A percentile compares a stretch with the other conserved stretches of the same genome.
These are phyloP conservation scores for Tanytarsus gracilentus DNA, from an alignment of 2,888 invertebrate species.

Conservation along the genomic window DNA sequence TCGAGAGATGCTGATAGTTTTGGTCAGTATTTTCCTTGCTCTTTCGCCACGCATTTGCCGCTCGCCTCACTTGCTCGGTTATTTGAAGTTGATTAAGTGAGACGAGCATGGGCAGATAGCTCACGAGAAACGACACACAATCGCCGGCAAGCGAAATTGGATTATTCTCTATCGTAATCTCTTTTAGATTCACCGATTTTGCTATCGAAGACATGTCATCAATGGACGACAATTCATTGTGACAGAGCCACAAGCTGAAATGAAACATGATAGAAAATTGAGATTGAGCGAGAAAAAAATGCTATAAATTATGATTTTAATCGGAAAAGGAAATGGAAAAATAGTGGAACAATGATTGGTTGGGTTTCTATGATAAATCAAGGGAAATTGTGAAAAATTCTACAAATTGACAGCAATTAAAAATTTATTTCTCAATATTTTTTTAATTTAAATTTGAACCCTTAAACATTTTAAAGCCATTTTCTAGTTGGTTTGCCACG, in stretches of 20 bases:
- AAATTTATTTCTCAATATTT: too few species aligned
- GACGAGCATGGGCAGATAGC: conserved; percentile 64
- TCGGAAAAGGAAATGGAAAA: too few species aligned
- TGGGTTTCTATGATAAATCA: too few species aligned
- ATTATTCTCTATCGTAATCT: conserved; percentile 80
- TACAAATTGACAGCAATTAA: too few species aligned
- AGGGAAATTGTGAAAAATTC: too few species aligned
- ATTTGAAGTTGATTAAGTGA: conserved; percentile 70
- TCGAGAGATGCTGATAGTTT: conserved; percentile 42
- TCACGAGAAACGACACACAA: conserved; percentile 71
- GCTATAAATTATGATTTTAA: too few species aligned
- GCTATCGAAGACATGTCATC: conserved; percentile 79
- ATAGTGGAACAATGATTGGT: too few species aligned
- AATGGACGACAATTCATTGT: conserved; percentile 54
- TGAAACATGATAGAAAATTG: background rate
- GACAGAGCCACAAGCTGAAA: conserved; percentile 40
- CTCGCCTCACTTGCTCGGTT: conserved; percentile 65
- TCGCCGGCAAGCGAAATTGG: conserved; percentile 73
- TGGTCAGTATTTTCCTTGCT: conserved; percentile 61
- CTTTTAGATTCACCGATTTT: conserved; percentile 65
- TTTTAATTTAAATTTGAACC: too few species aligned
- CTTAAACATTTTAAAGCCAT: too few species aligned
- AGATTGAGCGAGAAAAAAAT: background rate
- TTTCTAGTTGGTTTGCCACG: too few species aligned
- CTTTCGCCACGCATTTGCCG: conserved; percentile 70